Evolutionary conservation across 2,888 invertebrate genomes (phyloP), one percentile per base, ranked within the genome.

Genomic region (Pelosia muscerda): DNA sequence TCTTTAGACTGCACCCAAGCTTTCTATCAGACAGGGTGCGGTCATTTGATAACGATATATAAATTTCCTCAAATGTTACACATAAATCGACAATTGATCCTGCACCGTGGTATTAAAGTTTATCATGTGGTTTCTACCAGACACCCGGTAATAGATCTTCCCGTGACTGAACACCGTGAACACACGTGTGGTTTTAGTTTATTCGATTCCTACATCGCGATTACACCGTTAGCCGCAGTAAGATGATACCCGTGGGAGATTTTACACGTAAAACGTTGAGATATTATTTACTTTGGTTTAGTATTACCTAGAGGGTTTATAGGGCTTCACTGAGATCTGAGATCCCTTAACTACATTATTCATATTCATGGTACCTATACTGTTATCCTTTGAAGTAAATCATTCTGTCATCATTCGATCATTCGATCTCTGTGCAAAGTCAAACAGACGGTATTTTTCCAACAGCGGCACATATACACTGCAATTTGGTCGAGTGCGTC

Each of bases 401-500:
- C 19, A 26, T 53, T 34, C n/a, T n/a, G n/a, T n/a, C n/a, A n/a
- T n/a, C n/a, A n/a, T n/a, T n/a, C n/a, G n/a, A n/a, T n/a, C n/a
- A n/a, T 28, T 9, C 23, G 8, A 23, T 59, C 23, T 34, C 15
- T 23, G n/a, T n/a, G 23, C 49, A 2, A n/a, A 49, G 49, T n/a
- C 49, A 49, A 49, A 49, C n/a, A 19, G 34, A 60, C 23, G 25
- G 11, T 19, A 28, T 15, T 11, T 25, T 65, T 31, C 25, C 25
- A 54, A 34, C 34, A 55, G 53, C 26, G 54, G n/a, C 31, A 42
- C 26, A 15, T 26, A 54, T 55, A 49, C 28, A 57, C 49, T 31
- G 53, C 57, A 34, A 62, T 25, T 56, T 53, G 49, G 57, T 49
- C 25, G 26, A 54, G 71, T 71, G 74, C 78, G 75, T 77, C 78